Evolutionary conservation across 2,888 invertebrate genomes (phyloP), one percentile per base, ranked within the genome.

Genomic region (Phyllotreta striolata): DNA sequence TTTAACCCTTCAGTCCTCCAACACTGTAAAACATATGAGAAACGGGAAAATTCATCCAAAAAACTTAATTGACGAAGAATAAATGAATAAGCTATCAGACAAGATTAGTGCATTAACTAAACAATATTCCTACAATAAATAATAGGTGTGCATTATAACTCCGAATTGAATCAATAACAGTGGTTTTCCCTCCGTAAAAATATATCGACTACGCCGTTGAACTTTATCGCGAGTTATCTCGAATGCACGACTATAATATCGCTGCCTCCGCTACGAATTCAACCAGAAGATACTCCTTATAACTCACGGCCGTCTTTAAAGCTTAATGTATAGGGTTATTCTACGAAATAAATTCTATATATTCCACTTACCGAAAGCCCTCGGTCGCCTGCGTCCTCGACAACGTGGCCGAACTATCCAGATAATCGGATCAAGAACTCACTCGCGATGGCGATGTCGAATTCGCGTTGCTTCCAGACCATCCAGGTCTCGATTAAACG

Each of bases 401-500:
- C 24, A 24, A 24, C 24, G 24, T 24, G 24, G 24, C 24, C 24
- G 24, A 24, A 24, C 24, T 24, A 24, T 47, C 47, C 47, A 47
- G 13, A 24, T 14, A 14, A 9, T 47, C n/a, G 34, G 34, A 47
- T 44, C 7, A 47, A 14, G 24, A 47, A 47, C 10, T 44, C 55
- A 55, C 55, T 40, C 55, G 55, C 55, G 55, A 12, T 9, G 24
- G 9, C 13, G 7, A 47, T 44, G 14, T 47, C 9, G 14, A 34
- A 34, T 35, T 52, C 49, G 6, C 59, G 51, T 35, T 39, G 52
- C 64, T 67, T 68, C 65, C 66, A 70, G 73, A 71, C 73, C 75
- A 74, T 75, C 75, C 73, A 72, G 69, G 72, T 72, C 73, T 75
- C 74, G 71, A 74, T 69, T 74, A 72, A 69, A 70, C 73, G 70